Evolutionary conservation across 2,113 vertebrate genomes (phyloP).

Genomic region (Castor canadensis): DNA sequence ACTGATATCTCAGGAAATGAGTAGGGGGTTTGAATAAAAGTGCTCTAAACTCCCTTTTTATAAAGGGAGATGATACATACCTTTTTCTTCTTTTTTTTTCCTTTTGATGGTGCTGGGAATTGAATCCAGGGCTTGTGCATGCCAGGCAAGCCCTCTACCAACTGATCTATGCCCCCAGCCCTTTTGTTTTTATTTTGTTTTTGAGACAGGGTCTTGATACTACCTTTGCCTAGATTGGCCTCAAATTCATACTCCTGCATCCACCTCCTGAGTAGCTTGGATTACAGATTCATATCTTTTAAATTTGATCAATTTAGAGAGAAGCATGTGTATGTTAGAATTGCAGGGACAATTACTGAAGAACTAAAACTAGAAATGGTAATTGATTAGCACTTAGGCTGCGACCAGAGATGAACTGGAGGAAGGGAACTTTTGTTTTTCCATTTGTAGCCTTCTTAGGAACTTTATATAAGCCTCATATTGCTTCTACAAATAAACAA

Average conservation of each 20-base stretch:
- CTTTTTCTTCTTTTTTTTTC: not conserved
- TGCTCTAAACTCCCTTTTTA: not conserved
- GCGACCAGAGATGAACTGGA: not conserved
- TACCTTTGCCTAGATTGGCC: too few species aligned
- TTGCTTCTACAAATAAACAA: slow-evolving; percentile 32
- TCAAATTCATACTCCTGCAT: too few species aligned
- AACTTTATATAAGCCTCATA: not conserved
- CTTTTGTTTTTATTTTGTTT: too few species aligned
- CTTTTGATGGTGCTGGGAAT: too few species aligned
- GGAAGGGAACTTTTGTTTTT: not conserved
- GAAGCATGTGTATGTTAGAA: not conserved
- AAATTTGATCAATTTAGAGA: not conserved
- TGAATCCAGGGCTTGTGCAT: too few species aligned
- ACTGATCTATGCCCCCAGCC: too few species aligned
- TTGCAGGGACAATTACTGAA: not conserved
- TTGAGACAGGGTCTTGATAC: too few species aligned
- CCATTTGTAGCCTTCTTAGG: not conserved
- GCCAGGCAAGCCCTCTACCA: too few species aligned
- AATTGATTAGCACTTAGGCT: not conserved
- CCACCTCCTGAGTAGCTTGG: too few species aligned
- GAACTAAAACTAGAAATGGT: not conserved
- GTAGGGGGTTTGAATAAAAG: not conserved
- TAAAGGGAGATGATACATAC: not conserved
- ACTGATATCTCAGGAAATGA: not conserved
- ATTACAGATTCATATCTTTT: too few species aligned